A percentile compares a stretch with the other conserved stretches of the same genome.
phyloP scores from a whole-genome alignment of 2,113 vertebrate species.

The Rhagologus leucostigma region DNA sequence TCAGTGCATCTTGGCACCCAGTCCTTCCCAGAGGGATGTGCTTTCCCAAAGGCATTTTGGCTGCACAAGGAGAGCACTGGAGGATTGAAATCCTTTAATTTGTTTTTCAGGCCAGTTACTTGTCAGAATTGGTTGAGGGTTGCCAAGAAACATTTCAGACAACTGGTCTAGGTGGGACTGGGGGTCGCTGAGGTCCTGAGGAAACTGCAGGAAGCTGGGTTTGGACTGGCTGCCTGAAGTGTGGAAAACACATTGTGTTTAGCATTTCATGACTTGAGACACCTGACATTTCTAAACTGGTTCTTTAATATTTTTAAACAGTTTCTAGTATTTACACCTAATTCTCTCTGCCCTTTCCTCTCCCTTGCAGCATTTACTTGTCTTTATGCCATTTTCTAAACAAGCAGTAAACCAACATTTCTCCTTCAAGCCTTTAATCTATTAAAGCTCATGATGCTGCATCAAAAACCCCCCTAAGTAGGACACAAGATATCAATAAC shows the following conservation, averaged over 20 bases:
- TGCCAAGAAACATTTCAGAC: background rate
- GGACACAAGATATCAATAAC: background rate
- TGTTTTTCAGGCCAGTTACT: background rate
- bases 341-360: background rate
- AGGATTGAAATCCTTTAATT: background rate
- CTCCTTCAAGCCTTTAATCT: background rate
- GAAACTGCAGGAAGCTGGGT: background rate
- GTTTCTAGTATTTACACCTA: background rate
- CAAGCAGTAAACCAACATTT: background rate
- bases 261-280: background rate
- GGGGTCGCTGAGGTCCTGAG: background rate
- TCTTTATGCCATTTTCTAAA: background rate
- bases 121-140: background rate
- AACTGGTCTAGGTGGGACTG: background rate
- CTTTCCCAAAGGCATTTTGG: background rate
- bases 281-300: background rate
- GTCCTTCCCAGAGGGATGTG: background rate
- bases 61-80: background rate
- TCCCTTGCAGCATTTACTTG: background rate
- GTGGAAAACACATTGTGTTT: background rate
- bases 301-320: background rate
- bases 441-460: background rate
- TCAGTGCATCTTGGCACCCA: background rate
- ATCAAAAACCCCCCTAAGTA: background rate
- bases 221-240: conserved; percentile 16